Evolutionary conservation across 2,113 vertebrate genomes (phyloP).

Genomic region (Onychorhynchus coronatus): DNA sequence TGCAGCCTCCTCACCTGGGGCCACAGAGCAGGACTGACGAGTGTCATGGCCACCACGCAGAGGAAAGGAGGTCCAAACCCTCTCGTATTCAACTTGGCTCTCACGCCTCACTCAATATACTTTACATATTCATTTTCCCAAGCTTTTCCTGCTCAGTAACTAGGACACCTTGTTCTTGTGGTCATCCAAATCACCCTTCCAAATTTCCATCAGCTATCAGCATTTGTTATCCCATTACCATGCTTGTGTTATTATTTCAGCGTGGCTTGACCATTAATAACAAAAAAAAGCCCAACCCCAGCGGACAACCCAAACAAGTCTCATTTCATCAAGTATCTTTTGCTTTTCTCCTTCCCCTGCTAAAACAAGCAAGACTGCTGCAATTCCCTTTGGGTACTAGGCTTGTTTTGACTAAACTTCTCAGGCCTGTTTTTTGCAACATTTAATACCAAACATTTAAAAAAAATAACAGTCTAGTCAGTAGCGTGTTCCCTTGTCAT

Average conservation of each 20-base stretch:
- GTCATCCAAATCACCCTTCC: not conserved
- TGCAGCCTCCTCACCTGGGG: not conserved
- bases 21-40: accelerated
- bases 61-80: not conserved
- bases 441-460: not conserved
- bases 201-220: not conserved
- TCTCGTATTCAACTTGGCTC: not conserved
- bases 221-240: not conserved
- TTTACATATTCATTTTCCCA: not conserved
- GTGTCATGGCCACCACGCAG: not conserved
- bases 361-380: not conserved
- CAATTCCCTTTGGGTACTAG: not conserved
- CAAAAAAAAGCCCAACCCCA: not conserved
- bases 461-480: not conserved
- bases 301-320: not conserved
- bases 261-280: not conserved
- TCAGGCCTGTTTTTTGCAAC: not conserved
- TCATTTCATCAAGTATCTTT: not conserved
- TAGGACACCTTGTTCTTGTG: not conserved
- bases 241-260: not conserved
- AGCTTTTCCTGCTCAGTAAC: not conserved
- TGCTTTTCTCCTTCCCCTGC: not conserved
- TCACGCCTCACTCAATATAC: not conserved
- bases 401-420: not conserved
- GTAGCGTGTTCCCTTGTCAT: not conserved